Base-by-base conservation (phyloP, 2,797 vertebrate genomes). In the Melanotaenia maccullochi region DNA sequence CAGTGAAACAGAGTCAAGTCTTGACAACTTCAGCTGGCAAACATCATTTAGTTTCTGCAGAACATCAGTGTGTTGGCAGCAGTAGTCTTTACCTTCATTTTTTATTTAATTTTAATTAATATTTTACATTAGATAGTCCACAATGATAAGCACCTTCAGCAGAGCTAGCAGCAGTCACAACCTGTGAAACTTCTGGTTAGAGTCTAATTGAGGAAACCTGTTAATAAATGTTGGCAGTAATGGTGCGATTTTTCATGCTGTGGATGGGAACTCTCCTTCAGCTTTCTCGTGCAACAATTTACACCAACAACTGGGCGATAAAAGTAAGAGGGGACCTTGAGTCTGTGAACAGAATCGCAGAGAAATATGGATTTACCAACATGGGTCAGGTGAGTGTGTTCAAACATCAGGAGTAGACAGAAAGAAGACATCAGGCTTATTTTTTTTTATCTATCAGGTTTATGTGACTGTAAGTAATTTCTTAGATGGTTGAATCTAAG, bases 271-370 rank as follows among this genome's bases (percentile, higher is more conserved):
- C 93, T 65, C 70, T 96, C 33, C 85, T 97, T 24, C 95, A 95
- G 2, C 80, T 93, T 75, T 95, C 95, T 87, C 87, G 94, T 57
- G 93, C 95, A 66, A 85, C 89, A 28, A 85, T 96, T 57, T 99
- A 95, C 92, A 98, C 96, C 74, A 98, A 98, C 92, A 94, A 97
- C 86, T 99, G 97, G 97, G 97, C 97, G 1, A 89, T 98, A 76
- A 94, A 94, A 87, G 95, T 98, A 82, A 71, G 87, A 28, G 96
- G 95, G 59, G 95, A 95, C 70, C 79, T 83, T 5, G 77, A 92
- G 52, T 92, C 94, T 89, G 97, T 95, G 76, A 82, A 94, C 90
- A 88, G 90, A 86, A 96, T 97, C 78, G 97, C 97, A 44, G 94
- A 92, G 85, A 97, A 97, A 90, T 96, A 97, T 86, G 97, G 96